Base-by-base conservation (phyloP, 2,113 vertebrate species). In the Beaufortia kweichowensis region DNA sequence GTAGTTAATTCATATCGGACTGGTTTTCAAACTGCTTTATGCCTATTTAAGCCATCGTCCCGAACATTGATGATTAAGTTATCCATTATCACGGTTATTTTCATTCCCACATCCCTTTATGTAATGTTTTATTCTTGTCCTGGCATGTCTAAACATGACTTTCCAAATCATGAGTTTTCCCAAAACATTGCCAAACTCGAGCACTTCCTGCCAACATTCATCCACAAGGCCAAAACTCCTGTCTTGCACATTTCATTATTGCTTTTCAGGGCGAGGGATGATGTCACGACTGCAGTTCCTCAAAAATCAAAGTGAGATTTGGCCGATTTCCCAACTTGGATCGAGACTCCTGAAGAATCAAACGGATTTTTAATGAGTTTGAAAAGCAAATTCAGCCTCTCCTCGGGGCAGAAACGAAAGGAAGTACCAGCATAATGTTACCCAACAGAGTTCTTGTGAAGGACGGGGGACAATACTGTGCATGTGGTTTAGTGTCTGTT, bases 401-500 rank as follows among this genome's bases (percentile, higher is more conserved):
- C 29, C 29, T 35, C 3, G 11, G 48, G 48, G 46, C 7, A 59
- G 17, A 71, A 71, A 59, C 33, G 35, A 41, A 71, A 59, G 31
- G 29, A 70, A 35, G 7, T 0, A 23, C n/a, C 19, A 66, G 12
- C 19, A n/a, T 53, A n/a, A 21, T 3, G 23, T 46, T 43, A 28
- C 23, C 48, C 6, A 70, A 70, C 50, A 59, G 23, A 71, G 53
- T 31, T 64, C 60, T 24, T 35, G 26, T 24, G 43, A 68, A 68
- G 26, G 64, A 48, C 17, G 39, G 33, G 21, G 53, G 2, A 57
- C 57, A 71, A 59, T 55, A 55, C 31, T n/a, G 55, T 0, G 23
- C 33, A 26, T 71, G 69, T 71, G 69, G 33, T 71, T 59, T 71
- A 33, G n/a, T 71, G 68, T 71, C 55, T 56, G 55, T 71, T 71